Percentiles rank a stretch among this genome's conserved stretches.
phyloP scores from a whole-genome alignment of 1,140 invertebrate species.

The Zelostemma sp. region DNA sequence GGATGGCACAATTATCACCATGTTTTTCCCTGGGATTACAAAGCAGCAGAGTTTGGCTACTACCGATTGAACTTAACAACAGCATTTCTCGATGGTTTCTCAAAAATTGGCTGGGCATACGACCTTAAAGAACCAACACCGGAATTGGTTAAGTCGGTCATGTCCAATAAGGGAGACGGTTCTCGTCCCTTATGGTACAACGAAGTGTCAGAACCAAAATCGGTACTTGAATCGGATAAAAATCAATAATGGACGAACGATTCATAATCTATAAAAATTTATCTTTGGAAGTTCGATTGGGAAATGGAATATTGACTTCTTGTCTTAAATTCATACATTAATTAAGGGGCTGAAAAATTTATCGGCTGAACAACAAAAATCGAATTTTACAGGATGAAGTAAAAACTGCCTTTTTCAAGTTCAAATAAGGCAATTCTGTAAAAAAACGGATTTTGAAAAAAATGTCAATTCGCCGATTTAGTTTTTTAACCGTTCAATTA shows the following conservation, averaged over 20 bases:
- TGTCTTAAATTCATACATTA: neutral
- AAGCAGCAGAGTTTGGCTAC: constrained; percentile 74
- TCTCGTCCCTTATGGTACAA: constrained; percentile 22
- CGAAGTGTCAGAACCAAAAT: constrained; percentile 9
- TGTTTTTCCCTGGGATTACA: too few species aligned
- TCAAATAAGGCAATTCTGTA: too few species aligned
- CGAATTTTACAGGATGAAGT: too few species aligned
- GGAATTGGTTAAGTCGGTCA: constrained; percentile 70
- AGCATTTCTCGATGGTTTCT: constrained; percentile 76
- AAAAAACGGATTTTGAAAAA: too few species aligned
- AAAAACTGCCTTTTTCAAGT: too few species aligned
- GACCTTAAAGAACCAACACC: constrained; percentile 78
- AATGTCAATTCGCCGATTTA: too few species aligned
- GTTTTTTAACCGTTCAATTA: too few species aligned
- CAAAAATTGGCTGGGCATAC: constrained; percentile 82
- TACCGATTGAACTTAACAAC: constrained; percentile 74
- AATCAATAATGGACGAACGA: neutral
- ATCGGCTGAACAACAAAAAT: too few species aligned
- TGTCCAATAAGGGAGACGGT: constrained; percentile 69
- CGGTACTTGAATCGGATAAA: neutral
- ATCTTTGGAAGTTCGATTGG: too few species aligned
- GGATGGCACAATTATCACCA: too few species aligned
- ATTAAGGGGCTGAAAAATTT: too few species aligned
- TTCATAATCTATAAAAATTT: neutral
- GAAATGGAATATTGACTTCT: too few species aligned